Percentiles rank a stretch among this genome's conserved stretches.
phyloP scores from a whole-genome alignment of 2,888 invertebrate species.

The Torymus texanus region DNA sequence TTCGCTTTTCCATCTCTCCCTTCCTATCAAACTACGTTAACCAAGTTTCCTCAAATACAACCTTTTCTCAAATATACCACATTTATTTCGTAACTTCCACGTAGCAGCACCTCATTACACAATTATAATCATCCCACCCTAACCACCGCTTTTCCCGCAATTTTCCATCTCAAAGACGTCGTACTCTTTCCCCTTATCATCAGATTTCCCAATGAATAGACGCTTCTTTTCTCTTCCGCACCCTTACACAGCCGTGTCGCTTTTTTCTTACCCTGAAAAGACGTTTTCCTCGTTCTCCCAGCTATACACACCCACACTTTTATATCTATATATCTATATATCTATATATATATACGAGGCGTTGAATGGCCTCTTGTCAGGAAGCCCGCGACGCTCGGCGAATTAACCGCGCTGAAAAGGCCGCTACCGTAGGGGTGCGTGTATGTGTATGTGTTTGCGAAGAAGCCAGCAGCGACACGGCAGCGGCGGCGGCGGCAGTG shows the following conservation, averaged over 20 bases:
- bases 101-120: too few species aligned
- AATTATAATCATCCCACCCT: too few species aligned
- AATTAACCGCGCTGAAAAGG: constrained; percentile 27
- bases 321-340: too few species aligned
- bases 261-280: constrained; percentile 28
- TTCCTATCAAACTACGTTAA: too few species aligned
- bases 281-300: constrained; percentile 16
- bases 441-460: constrained; percentile 12
- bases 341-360: background rate
- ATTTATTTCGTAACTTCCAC: too few species aligned
- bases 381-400: constrained; percentile 10
- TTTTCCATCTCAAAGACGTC: background rate
- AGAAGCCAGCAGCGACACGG: background rate
- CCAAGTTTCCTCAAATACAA: too few species aligned
- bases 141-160: too few species aligned
- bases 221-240: too few species aligned
- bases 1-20: too few species aligned
- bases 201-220: constrained; percentile 30
- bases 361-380: constrained; percentile 45
- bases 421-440: background rate
- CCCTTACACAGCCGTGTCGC: background rate
- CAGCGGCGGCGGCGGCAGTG: constrained; percentile 6
- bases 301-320: too few species aligned
- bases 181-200: background rate
- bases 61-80: too few species aligned